phyloP scores from a whole-genome alignment of 1,140 invertebrate species.

The Cotesia chilonis region DNA sequence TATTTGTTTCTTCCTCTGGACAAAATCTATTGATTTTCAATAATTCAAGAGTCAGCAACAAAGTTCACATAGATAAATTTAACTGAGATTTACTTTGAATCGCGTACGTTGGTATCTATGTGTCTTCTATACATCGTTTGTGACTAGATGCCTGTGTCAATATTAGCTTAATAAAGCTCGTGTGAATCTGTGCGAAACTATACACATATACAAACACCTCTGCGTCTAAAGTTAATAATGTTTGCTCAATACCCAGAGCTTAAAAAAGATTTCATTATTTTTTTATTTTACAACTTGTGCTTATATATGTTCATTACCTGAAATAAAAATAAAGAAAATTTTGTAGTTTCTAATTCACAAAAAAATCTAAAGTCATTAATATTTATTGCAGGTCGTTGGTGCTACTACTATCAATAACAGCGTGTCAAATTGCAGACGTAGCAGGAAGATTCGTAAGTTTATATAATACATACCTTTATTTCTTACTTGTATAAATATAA shows the following conservation, averaged over 20 bases:
- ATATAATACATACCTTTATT: not conserved
- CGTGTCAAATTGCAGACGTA: conserved; percentile 50
- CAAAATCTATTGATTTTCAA: conserved; percentile 27
- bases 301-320: not conserved
- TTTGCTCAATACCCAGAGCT: not conserved
- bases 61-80: conserved; percentile 27
- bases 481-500: not conserved
- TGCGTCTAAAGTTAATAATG: not conserved
- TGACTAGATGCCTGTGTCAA: conserved; percentile 4
- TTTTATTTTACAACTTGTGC: not conserved
- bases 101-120: not conserved
- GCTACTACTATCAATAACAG: conserved; percentile 59
- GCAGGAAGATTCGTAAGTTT: conserved; percentile 61
- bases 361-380: not conserved
- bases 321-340: not conserved
- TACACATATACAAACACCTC: not conserved
- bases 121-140: not conserved
- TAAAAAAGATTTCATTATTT: not conserved
- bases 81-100: conserved; percentile 6
- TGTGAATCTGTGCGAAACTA: not conserved
- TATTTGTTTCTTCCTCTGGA: not conserved
- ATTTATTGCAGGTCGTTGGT: conserved; percentile 63
- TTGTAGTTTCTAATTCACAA: too few relatives aligned
- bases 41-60: conserved; percentile 21
- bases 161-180: conserved; percentile 7